A percentile compares a stretch with the other conserved stretches of the same genome.
Conservation (phyloP, 2,797 vertebrate genomes). For the Macropodus opercularis region DNA sequence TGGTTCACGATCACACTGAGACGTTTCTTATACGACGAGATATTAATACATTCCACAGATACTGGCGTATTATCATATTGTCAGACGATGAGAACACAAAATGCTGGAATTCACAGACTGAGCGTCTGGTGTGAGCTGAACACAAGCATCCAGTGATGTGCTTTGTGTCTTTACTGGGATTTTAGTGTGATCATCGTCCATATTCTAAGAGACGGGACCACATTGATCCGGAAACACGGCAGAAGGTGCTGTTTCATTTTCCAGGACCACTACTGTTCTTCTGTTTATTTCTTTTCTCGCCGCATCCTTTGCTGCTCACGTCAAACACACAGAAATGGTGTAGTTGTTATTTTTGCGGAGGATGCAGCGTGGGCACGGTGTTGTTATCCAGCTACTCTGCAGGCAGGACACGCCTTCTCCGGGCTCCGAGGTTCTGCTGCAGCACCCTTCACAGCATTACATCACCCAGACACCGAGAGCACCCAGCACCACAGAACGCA, state of each 20-base stretch:
- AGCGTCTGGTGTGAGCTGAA: background rate
- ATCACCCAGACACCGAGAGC: slow-evolving; percentile 67
- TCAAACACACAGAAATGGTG: background rate
- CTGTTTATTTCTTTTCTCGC: no score
- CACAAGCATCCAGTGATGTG: no score
- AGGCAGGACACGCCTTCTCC: slow-evolving; percentile 73
- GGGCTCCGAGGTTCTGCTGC: slow-evolving; percentile 70
- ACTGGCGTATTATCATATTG: no score
- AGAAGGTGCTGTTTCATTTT: background rate
- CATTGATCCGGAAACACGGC: background rate
- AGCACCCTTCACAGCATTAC: slow-evolving; percentile 75
- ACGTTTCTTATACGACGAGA: no score
- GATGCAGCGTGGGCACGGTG: slow-evolving; percentile 53
- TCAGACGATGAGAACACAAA: no score
- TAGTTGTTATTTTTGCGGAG: slow-evolving; percentile 17
- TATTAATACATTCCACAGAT: background rate
- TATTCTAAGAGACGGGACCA: background rate
- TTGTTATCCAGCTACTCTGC: slow-evolving; percentile 61
- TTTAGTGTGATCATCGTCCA: no score
- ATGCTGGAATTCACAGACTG: background rate
- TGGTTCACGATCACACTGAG: no score
- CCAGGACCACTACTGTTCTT: no score
- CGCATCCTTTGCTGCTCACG: background rate
- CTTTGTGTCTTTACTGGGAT: background rate
- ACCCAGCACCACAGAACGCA: slow-evolving; percentile 54